These are phyloP conservation scores for Cossypha heuglini DNA, from an alignment of 2,797 vertebrate species.

Conservation along the genomic window DNA sequence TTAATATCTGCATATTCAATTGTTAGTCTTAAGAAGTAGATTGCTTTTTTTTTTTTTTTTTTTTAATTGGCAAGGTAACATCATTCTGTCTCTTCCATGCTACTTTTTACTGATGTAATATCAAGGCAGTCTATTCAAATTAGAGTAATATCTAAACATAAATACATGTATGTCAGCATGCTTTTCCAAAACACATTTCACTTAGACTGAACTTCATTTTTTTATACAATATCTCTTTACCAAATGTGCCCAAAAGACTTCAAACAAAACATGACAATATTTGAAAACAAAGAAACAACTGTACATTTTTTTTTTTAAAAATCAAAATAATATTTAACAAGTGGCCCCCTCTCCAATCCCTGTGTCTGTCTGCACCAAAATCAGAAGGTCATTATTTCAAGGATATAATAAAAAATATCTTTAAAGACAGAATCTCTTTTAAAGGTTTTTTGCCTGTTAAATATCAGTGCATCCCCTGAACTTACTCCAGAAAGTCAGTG, in stretches of 20 bases:
- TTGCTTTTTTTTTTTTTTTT: background rate
- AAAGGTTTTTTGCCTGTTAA: background rate
- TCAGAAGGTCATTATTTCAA: background rate
- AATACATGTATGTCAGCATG: background rate
- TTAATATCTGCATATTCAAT: background rate
- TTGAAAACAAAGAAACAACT: background rate
- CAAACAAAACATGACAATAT: background rate
- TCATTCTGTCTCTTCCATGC: background rate
- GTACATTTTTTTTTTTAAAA: background rate
- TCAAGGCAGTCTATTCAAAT: background rate
- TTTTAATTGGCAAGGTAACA: background rate
- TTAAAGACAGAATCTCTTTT: background rate
- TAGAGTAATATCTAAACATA: background rate
- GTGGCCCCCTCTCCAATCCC: fast-evolving
- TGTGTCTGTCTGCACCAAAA: background rate
- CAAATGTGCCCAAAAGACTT: background rate
- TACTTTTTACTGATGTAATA: background rate
- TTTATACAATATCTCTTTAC: background rate
- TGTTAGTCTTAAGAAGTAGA: background rate
- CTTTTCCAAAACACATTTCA: background rate
- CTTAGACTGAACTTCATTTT: background rate
- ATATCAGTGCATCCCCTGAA: background rate
- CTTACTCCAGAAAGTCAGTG: background rate
- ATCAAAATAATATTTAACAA: background rate
- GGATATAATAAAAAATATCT: background rate